These are phyloP conservation scores for Diplosoma virens DNA, from an alignment of 23 tunicate species.

Conservation along the genomic window DNA sequence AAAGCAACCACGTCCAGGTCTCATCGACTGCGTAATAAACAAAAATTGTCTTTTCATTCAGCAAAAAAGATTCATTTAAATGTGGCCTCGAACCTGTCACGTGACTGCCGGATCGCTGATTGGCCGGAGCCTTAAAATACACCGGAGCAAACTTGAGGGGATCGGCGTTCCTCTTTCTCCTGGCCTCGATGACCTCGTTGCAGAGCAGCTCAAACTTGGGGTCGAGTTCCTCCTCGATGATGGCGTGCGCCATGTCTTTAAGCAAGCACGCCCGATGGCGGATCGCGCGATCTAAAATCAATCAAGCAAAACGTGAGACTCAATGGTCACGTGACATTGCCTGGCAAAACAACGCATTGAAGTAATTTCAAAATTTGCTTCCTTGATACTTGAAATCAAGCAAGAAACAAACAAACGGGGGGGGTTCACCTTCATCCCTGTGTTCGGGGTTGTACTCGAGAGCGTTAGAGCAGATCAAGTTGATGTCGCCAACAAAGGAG, in stretches of 20 bases:
- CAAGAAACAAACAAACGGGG: neutral
- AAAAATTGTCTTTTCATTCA: neutral
- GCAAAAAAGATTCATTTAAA: too few species aligned
- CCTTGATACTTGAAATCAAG: neutral
- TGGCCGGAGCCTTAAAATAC: neutral
- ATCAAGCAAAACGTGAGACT: neutral
- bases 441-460: constrained; percentile 85
- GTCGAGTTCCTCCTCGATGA: constrained; percentile 68
- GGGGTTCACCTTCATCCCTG: constrained; percentile 56
- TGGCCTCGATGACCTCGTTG: constrained; percentile 62
- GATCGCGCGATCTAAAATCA: constrained; percentile 56
- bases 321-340: too few species aligned
- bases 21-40: neutral
- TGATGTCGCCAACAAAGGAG: constrained; percentile 55
- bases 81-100: too few species aligned
- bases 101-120: too few species aligned
- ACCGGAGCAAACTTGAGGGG: constrained; percentile 63
- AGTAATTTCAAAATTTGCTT: too few species aligned
- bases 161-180: constrained; percentile 38
- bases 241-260: constrained; percentile 77
- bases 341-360: too few species aligned
- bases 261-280: constrained; percentile 89
- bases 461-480: constrained; percentile 75
- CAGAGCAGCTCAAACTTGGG: constrained; percentile 77
- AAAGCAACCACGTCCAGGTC: neutral